Evolutionary conservation across 64 coral and sea anemone species (phyloP).

Genomic region (Astreopora myriophthalma): DNA sequence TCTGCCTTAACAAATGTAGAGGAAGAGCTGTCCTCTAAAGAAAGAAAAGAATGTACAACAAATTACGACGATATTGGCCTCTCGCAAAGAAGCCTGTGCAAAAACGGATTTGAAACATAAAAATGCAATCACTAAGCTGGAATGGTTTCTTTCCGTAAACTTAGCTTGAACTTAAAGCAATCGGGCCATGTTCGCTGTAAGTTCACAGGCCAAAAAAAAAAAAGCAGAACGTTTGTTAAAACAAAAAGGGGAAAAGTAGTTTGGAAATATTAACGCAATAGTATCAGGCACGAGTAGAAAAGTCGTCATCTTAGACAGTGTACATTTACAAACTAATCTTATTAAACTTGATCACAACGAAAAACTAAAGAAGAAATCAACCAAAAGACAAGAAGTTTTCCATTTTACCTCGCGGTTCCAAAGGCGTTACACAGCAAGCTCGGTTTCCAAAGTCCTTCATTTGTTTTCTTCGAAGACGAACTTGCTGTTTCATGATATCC

Average conservation of each 20-base stretch:
- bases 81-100: not conserved
- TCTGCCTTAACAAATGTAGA: not conserved
- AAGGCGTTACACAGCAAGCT: not conserved
- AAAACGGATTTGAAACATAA: not conserved
- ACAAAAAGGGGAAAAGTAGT: not conserved
- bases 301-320: not conserved
- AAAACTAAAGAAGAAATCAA: not conserved
- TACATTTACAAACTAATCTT: not conserved
- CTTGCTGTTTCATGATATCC: conserved; percentile 81
- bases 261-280: not conserved
- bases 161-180: not conserved
- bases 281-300: not conserved
- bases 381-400: not conserved
- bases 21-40: not conserved
- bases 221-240: not conserved
- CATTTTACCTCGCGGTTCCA: conserved; percentile 1
- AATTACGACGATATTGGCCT: not conserved
- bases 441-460: conserved; percentile 71
- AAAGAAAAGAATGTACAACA: not conserved
- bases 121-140: not conserved
- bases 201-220: not conserved
- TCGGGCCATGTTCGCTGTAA: not conserved
- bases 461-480: conserved; percentile 77
- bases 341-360: not conserved
- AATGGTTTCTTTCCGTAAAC: not conserved